Evolutionary conservation across 2,888 invertebrate species (phyloP).

Genomic region (Galerucella pusilla): DNA sequence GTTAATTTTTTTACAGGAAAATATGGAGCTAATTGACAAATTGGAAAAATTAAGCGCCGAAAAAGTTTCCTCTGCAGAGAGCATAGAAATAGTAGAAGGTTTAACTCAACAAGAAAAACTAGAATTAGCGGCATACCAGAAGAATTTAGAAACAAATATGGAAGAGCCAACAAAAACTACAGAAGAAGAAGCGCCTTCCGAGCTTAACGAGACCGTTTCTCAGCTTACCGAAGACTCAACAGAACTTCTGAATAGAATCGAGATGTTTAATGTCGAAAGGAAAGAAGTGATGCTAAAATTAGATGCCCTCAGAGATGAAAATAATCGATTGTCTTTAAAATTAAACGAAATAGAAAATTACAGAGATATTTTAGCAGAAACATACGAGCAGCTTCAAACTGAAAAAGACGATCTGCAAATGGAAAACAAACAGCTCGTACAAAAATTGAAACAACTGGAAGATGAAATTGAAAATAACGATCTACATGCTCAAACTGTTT

Average conservation of each 20-base stretch:
- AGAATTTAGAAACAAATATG: conserved; percentile 61
- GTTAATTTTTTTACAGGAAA: conserved; percentile 68
- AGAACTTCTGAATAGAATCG: conserved; percentile 75
- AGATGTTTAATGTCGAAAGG: conserved; percentile 75
- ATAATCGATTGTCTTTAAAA: conserved; percentile 67
- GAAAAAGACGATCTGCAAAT: conserved; percentile 67
- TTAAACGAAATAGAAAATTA: conserved; percentile 66
- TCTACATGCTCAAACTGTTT: neutral
- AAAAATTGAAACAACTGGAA: conserved; percentile 31
- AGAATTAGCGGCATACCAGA: conserved; percentile 76
- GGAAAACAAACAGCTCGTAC: conserved; percentile 61
- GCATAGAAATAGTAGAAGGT: conserved; percentile 80
- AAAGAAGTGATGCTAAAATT: conserved; percentile 78
- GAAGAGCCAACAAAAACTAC: conserved; percentile 47
- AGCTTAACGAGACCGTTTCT: conserved; percentile 69
- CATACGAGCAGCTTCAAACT: conserved; percentile 63
- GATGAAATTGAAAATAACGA: conserved; percentile 7
- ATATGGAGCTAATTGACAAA: conserved; percentile 78
- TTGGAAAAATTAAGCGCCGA: conserved; percentile 78
- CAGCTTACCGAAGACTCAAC: conserved; percentile 73
- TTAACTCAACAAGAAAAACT: conserved; percentile 77
- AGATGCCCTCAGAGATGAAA: conserved; percentile 72
- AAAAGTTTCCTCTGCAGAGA: conserved; percentile 80
- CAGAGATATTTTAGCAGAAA: conserved; percentile 62
- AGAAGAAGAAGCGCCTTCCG: conserved; percentile 58